Percentiles rank a stretch among this genome's conserved stretches.
phyloP scores from a whole-genome alignment of 1,140 invertebrate genomes.

The Formica exsecta region DNA sequence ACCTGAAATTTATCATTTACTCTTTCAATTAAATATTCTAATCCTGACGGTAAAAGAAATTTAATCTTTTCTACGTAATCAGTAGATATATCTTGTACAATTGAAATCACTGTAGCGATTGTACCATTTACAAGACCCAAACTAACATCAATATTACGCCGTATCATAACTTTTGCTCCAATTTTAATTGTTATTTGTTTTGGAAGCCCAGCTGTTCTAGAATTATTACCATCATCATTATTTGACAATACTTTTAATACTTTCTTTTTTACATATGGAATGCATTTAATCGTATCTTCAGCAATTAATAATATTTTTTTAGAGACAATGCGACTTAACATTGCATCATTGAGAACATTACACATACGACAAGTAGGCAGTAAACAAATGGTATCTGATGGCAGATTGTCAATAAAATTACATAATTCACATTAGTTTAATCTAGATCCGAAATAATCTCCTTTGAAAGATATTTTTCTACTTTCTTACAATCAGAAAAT shows the following conservation, averaged over 20 bases:
- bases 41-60: no score
- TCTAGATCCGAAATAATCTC: not conserved
- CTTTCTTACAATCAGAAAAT: not conserved
- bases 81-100: no score
- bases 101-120: no score
- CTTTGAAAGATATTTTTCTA: not conserved
- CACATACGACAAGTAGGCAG: not conserved
- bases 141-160: no score
- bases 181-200: not conserved
- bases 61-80: not conserved
- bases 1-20: no score
- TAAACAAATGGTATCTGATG: not conserved
- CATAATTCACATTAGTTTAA: not conserved
- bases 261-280: not conserved
- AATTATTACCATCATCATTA: not conserved
- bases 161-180: not conserved
- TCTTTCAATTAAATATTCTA: no score
- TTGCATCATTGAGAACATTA: not conserved
- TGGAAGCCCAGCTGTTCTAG: not conserved
- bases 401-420: not conserved
- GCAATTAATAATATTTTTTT: slow-evolving; percentile 4
- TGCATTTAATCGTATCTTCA: not conserved
- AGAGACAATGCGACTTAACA: no score
- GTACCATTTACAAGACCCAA: no score
- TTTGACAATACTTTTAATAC: slow-evolving; percentile 8